Percentiles rank a stretch among this genome's conserved stretches.
Conservation (phyloP, 2,113 vertebrate genomes). For the Cricetomys ansorgei region DNA sequence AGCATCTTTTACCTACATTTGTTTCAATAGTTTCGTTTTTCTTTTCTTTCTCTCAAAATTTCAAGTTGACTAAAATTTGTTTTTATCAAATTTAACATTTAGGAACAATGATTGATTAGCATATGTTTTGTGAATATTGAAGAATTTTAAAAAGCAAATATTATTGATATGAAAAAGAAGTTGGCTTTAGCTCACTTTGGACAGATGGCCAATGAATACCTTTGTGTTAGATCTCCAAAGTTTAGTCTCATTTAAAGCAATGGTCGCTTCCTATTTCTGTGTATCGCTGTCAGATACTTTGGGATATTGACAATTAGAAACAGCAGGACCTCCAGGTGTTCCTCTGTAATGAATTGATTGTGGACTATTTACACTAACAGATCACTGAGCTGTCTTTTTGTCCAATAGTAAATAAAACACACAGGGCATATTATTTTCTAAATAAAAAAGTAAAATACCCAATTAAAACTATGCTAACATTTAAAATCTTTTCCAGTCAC, state of each 20-base stretch:
- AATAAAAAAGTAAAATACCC: conserved; percentile 35
- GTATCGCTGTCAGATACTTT: neutral
- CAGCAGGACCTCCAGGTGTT: conserved; percentile 59
- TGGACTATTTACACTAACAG: conserved; percentile 46
- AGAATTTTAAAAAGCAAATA: conserved; percentile 16
- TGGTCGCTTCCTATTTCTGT: conserved; percentile 43
- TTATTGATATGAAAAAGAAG: neutral
- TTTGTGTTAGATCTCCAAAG: conserved; percentile 5
- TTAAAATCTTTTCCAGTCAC: neutral
- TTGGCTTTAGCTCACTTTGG: neutral
- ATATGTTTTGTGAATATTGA: neutral
- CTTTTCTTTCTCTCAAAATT: neutral
- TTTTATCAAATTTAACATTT: conserved; percentile 17
- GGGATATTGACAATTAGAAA: conserved; percentile 63
- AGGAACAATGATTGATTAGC: neutral
- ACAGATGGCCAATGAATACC: conserved; percentile 48
- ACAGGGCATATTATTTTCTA: conserved; percentile 21
- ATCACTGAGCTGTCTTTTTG: conserved; percentile 18
- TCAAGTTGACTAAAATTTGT: neutral
- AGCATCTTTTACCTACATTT: neutral
- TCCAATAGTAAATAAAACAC: conserved; percentile 39
- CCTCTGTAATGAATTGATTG: conserved; percentile 61
- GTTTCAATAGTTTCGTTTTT: neutral
- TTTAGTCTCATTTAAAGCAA: conserved; percentile 54
- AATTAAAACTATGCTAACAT: neutral